Base-by-base conservation (phyloP, 1,140 invertebrate genomes). In the Eriosoma lanigerum region DNA sequence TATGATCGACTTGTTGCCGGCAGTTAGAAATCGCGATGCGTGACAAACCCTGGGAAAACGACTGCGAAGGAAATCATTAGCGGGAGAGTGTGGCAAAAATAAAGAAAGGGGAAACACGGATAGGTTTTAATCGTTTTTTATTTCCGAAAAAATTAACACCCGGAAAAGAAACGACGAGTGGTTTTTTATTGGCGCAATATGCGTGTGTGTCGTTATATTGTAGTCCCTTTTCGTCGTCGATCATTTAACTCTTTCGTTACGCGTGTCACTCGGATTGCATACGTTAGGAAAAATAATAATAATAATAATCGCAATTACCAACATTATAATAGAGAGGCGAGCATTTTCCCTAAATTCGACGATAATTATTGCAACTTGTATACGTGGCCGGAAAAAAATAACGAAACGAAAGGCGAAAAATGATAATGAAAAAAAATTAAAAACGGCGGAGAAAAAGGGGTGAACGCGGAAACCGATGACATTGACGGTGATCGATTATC, bases 191-290 rank as follows among this genome's bases (percentile, higher is more conserved):
- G 32, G 50, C 32, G 13, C 66, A 21, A 5, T 3, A 38, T 48
- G n/a, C 13, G 38, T 12, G 32, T 6, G 21, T n/a, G 24, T 50
- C 24, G 44, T 38, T 38, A 38, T 38, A 38, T 8, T 38, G 8
- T 4, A 38, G 32, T 70, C 5, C 32, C 38, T 24, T 24, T 21
- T 24, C 38, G 75, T 78, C 75, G 75, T 78, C 75, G 62, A 78
- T 78, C 75, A 78, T 78, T 78, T 78, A 78, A 78, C 75, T 78
- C 75, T 78, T 78, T 78, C 75, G 75, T 78, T 78, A 78, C 75
- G 75, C 75, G 17, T 38, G 75, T 78, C 75, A 62, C 38, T 44
- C 21, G 72, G 56, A 78, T 78, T 78, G 75, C 75, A 78, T 78
- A 78, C 60, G 75, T 60, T 78, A 29, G 24, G 56, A 58, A 58